Percentiles rank a stretch among this genome's conserved stretches.
Conservation (phyloP, 2,888 invertebrate genomes). For the Coremacera marginata region DNA sequence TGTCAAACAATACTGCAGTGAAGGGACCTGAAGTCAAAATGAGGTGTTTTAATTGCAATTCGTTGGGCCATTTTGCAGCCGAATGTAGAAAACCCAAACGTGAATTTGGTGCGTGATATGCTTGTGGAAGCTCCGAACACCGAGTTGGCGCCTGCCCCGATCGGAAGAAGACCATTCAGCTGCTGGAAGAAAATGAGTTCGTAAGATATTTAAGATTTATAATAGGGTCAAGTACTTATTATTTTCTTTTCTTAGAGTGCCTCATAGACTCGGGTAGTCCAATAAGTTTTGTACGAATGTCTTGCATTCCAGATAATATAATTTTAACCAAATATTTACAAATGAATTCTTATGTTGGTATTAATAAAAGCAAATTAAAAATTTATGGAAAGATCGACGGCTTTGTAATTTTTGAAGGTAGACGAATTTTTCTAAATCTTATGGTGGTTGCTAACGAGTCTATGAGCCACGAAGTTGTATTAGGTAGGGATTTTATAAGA, state of each 20-base stretch:
- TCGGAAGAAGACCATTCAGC: no score
- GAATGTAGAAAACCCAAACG: no score
- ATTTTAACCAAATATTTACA: background rate
- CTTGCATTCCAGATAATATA: background rate
- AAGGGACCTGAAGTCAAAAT: no score
- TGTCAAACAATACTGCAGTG: no score
- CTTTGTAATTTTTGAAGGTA: conserved; percentile 19
- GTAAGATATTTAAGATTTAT: no score
- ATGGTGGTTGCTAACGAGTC: conserved; percentile 16
- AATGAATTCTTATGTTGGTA: background rate
- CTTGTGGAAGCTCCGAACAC: no score
- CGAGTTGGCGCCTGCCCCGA: no score
- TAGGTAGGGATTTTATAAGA: conserved; percentile 27
- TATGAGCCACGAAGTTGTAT: background rate
- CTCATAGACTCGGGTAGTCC: background rate
- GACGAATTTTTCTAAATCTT: background rate
- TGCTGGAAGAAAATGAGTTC: no score
- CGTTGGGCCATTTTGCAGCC: no score
- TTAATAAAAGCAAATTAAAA: conserved; percentile 30
- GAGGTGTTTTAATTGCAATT: no score
- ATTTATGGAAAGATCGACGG: conserved; percentile 26
- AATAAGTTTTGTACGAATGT: conserved; percentile 18
- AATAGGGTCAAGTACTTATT: no score
- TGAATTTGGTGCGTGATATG: no score
- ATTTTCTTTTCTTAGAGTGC: conserved; percentile 19